These are phyloP conservation scores for Diabrotica virgifera DNA, from an alignment of 1,140 invertebrate species.

Conservation along the genomic window DNA sequence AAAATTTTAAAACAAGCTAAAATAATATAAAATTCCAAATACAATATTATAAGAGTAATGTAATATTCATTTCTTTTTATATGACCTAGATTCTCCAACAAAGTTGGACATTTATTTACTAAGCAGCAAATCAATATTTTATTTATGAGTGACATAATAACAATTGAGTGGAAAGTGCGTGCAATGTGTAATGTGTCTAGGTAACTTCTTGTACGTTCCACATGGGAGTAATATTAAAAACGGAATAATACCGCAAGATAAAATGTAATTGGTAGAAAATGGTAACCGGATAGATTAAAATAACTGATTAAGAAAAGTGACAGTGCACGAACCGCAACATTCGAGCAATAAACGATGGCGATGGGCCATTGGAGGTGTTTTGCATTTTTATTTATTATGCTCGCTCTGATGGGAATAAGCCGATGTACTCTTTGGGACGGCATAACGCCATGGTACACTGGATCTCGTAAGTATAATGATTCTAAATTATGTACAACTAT, in stretches of 20 bases:
- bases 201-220: too few relatives aligned
- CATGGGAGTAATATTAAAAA: too few relatives aligned
- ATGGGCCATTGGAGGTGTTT: not conserved
- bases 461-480: constrained; percentile 48
- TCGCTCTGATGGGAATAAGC: not conserved
- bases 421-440: constrained; percentile 48
- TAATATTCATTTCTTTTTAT: too few relatives aligned
- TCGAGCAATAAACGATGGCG: not conserved
- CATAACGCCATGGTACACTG: constrained; percentile 51
- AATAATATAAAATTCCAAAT: too few relatives aligned
- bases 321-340: not conserved
- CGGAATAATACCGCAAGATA: not conserved
- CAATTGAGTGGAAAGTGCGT: too few relatives aligned
- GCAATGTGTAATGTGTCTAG: too few relatives aligned
- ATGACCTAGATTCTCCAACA: too few relatives aligned
- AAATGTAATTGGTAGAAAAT: not conserved
- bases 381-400: not conserved
- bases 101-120: too few relatives aligned
- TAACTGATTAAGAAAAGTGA: not conserved
- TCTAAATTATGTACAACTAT: not conserved
- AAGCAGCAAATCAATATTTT: too few relatives aligned
- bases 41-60: too few relatives aligned
- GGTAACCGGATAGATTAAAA: not conserved
- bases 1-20: too few relatives aligned
- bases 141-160: too few relatives aligned